Base-by-base conservation (phyloP, 2,888 invertebrate species). In the Polyommatus icarus region DNA sequence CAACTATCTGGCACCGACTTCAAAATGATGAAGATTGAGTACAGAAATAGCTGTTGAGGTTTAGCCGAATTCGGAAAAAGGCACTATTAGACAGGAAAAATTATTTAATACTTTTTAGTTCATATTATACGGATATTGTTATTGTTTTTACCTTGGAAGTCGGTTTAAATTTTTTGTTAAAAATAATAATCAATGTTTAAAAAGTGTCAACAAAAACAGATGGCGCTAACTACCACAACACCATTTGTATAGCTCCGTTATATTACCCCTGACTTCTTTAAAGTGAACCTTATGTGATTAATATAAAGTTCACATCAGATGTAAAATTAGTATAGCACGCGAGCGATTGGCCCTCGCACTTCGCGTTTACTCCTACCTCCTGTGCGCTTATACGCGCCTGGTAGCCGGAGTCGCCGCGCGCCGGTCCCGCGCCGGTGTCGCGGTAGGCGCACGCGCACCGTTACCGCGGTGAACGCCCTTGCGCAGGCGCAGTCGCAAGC, bases 381-480 rank as follows among this genome's bases (percentile, higher is more conserved):
- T 29, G 29, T 6, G 6, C 4, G 29, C 1, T 1, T 32, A 29
- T 67, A 32, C 67, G 67, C 67, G 67, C 67, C 67, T 67, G 67
- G 67, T 67, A 32, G 15, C 7, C 67, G 67, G 29, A 67, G 67
- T 67, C 67, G 67, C 67, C 67, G 67, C 67, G 67, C 67, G 67
- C 67, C 67, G 67, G 67, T 29, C 18, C 67, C 67, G 40, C 67
- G 40, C 24, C 67, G 40, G 67, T 76, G 67, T 67, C 29, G 76
- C 76, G 67, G 76, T 24, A 76, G 61, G 46, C 76, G 76, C 83
- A 84, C 86, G 86, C 83, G 83, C 84, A 85, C 90, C 90, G 91
- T 91, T 90, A 89, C 85, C 87, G 84, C 82, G 80, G 83, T 82
- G 82, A 81, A 81, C 82, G 80, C 80, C 79, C 85, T 84, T 81